A percentile compares a stretch with the other conserved stretches of the same genome.
Conservation (phyloP, 2,113 vertebrate species). For the Macrotis lagotis region DNA sequence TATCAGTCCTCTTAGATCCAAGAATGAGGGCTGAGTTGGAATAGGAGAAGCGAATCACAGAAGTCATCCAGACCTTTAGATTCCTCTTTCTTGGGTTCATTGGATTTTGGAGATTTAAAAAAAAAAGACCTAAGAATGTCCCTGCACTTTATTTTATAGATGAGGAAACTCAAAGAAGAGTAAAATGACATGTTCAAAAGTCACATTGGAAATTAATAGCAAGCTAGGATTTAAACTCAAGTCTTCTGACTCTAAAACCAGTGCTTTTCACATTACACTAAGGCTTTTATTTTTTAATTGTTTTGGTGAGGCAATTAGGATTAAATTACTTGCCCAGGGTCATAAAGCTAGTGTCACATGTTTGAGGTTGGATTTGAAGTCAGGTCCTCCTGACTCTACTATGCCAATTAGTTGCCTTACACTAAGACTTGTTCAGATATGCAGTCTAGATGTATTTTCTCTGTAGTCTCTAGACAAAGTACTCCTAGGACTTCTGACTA, state of each 20-base stretch:
- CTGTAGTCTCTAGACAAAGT: background rate
- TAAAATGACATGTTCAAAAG: background rate
- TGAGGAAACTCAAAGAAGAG: background rate
- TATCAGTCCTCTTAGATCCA: background rate
- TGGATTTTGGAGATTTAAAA: background rate
- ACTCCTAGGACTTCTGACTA: background rate
- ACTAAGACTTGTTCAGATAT: background rate
- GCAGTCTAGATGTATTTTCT: background rate
- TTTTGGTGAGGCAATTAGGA: no score
- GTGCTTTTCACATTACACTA: background rate
- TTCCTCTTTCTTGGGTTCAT: background rate
- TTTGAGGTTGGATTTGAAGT: no score
- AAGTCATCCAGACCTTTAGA: background rate
- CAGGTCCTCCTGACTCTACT: no score
- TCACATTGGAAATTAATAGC: background rate
- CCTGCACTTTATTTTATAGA: background rate
- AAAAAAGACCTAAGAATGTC: background rate
- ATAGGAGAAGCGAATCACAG: background rate
- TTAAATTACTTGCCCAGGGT: no score
- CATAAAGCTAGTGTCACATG: no score
- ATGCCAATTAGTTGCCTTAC: no score
- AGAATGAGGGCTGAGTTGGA: background rate
- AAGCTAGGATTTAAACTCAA: background rate
- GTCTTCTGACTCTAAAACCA: background rate
- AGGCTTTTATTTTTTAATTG: no score